A percentile compares a stretch with the other conserved stretches of the same genome.
phyloP scores from a whole-genome alignment of 2,113 vertebrate genomes.

The Xenopus tropicalis region DNA sequence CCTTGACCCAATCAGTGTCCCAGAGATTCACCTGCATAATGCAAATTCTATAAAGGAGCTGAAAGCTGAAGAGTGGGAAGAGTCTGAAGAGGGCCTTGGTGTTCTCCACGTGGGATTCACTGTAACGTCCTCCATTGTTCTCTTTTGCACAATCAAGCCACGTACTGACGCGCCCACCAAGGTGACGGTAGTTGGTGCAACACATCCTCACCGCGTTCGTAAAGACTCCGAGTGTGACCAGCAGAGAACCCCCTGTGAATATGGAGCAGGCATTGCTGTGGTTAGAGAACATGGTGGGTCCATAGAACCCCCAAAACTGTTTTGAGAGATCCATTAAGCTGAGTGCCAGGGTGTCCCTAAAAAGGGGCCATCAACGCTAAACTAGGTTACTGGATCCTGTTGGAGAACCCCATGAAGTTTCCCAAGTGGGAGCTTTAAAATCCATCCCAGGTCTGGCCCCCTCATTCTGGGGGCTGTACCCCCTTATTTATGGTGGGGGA shows the following conservation, averaged over 20 bases:
- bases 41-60: slow-evolving; percentile 80
- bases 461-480: no score
- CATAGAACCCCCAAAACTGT: no score
- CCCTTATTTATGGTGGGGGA: no score
- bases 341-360: no score
- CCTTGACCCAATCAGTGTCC: no score
- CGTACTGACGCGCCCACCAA: slow-evolving; percentile 52
- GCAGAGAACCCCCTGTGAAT: slow-evolving; percentile 64
- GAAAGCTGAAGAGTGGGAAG: slow-evolving; percentile 80
- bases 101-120: slow-evolving; percentile 77
- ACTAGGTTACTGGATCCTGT: no score
- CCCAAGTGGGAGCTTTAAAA: no score
- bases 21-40: slow-evolving; percentile 71
- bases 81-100: slow-evolving; percentile 73
- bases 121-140: slow-evolving; percentile 74
- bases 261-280: neutral
- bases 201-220: slow-evolving; percentile 66
- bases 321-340: no score
- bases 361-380: no score
- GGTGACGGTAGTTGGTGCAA: slow-evolving; percentile 59
- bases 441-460: no score
- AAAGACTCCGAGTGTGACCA: slow-evolving; percentile 72
- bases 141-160: slow-evolving; percentile 83
- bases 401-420: no score
- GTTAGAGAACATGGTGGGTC: no score